These are phyloP conservation scores for Drosophila anomalata DNA, from an alignment of 2,888 invertebrate species.

Conservation along the genomic window DNA sequence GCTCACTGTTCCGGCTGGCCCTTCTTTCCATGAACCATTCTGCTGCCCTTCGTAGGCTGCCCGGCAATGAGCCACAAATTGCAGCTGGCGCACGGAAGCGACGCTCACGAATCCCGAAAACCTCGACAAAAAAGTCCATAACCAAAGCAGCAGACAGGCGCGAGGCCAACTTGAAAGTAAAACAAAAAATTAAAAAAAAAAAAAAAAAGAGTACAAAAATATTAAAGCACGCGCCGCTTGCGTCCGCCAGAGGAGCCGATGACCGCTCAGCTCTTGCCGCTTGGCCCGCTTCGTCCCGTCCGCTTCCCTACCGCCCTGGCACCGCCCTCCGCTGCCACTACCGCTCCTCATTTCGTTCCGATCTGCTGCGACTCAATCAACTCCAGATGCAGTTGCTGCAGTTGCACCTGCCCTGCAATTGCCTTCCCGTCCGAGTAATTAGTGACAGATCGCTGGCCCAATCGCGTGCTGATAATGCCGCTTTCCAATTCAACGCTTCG, in stretches of 20 bases:
- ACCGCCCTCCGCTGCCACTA: constrained; percentile 8
- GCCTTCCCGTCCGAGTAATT: constrained; percentile 51
- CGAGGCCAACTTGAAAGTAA: constrained; percentile 27
- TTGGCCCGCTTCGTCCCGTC: not conserved
- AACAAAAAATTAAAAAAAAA: constrained; percentile 19
- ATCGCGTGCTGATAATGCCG: constrained; percentile 74
- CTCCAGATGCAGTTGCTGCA: constrained; percentile 30
- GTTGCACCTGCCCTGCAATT: constrained; percentile 45
- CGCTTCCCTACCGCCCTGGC: not conserved
- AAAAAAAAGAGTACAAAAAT: constrained; percentile 1
- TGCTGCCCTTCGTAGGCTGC: constrained; percentile 15
- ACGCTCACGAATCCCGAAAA: constrained; percentile 58
- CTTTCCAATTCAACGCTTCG: constrained; percentile 67
- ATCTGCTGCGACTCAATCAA: constrained; percentile 70
- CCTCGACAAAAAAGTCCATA: constrained; percentile 28
- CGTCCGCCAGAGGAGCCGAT: constrained; percentile 58
- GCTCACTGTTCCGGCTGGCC: constrained; percentile 61
- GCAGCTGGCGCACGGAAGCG: constrained; percentile 77
- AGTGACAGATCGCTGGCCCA: constrained; percentile 73
- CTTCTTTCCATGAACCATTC: constrained; percentile 26
- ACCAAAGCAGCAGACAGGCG: constrained; percentile 19
- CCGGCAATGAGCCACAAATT: constrained; percentile 65
- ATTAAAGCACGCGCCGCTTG: constrained; percentile 75
- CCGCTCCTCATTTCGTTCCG: constrained; percentile 34
- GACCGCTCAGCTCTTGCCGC: constrained; percentile 55